Conservation (phyloP, 2,113 vertebrate genomes). For the Pluvialis apricaria region DNA sequence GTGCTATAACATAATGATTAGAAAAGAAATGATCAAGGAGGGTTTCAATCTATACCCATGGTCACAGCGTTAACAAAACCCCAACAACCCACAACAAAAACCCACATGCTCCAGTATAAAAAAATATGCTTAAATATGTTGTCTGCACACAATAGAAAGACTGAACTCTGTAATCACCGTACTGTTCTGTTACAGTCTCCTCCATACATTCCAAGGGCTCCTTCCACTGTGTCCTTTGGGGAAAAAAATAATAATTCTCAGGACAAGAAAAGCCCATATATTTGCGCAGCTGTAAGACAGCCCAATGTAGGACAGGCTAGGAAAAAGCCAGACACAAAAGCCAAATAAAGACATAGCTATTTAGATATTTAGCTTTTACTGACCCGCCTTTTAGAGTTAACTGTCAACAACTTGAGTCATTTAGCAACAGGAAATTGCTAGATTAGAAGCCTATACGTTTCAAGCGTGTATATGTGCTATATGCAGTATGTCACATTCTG, state of each 20-base stretch:
- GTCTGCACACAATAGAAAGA: background rate
- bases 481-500: background rate
- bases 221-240: background rate
- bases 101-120: slow-evolving; percentile 19
- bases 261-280: background rate
- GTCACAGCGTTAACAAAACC: slow-evolving; percentile 23
- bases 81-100: background rate
- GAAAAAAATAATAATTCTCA: background rate
- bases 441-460: background rate
- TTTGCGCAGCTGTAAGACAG: background rate
- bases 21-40: background rate
- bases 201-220: background rate
- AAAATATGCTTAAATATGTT: background rate
- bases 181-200: background rate
- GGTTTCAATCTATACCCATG: background rate
- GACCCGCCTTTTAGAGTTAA: background rate
- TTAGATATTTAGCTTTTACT: background rate
- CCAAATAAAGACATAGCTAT: background rate
- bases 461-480: background rate
- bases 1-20: background rate
- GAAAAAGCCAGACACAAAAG: background rate
- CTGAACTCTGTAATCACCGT: background rate
- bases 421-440: background rate
- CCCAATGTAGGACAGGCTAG: background rate
- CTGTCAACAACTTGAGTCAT: background rate